Evolutionary conservation across 2,797 vertebrate species (phyloP).

Genomic region (Sciurus vulgaris): DNA sequence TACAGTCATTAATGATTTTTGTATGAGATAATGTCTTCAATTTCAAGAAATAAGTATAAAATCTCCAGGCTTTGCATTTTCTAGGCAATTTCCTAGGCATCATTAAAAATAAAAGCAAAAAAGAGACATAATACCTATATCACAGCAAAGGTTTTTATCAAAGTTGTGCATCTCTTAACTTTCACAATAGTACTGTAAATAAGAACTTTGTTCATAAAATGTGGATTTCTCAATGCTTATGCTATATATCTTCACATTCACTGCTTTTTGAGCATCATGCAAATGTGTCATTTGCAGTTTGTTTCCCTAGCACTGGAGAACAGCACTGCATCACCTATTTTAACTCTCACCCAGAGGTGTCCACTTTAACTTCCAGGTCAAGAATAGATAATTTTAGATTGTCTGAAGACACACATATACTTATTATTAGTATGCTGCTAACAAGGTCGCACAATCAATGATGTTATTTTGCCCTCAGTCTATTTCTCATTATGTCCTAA

Average conservation of each 20-base stretch:
- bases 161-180: not conserved
- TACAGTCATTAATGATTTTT: slow-evolving; percentile 52
- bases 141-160: not conserved
- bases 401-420: not conserved
- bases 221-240: slow-evolving; percentile 6
- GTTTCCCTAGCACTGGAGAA: not conserved
- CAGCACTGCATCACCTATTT: not conserved
- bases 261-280: not conserved
- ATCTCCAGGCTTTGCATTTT: not conserved
- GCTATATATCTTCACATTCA: not conserved
- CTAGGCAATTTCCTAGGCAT: not conserved
- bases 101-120: slow-evolving; percentile 28
- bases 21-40: slow-evolving; percentile 7
- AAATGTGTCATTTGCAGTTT: not conserved
- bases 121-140: not conserved
- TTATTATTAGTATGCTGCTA: not conserved
- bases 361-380: not conserved
- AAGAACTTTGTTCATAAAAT: not conserved
- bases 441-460: not conserved
- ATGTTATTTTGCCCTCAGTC: not conserved
- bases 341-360: not conserved
- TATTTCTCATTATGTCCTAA: not conserved
- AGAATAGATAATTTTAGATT: not conserved
- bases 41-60: slow-evolving; percentile 55
- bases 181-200: not conserved